Base-by-base conservation (phyloP, 2,113 vertebrate species). In the Fregata magnificens region DNA sequence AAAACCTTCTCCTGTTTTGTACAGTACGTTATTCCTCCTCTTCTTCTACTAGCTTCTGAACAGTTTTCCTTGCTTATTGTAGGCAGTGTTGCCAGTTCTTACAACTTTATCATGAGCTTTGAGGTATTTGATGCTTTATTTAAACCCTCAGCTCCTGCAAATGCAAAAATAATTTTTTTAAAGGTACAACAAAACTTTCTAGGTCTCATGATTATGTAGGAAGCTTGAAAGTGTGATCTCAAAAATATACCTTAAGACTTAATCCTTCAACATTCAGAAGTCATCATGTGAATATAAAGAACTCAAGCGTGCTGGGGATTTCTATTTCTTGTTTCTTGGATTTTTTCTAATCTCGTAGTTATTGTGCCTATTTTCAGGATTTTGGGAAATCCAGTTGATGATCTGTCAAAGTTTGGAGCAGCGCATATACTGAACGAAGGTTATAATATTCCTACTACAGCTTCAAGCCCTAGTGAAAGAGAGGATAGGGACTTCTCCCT, bases 51-150 rank as follows among this genome's bases (percentile, higher is more conserved):
- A 45, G 22, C 66, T 88, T 85, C 82, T 80, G 50, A 82, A 69
- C 32, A 47, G 21, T 65, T 93, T 88, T 91, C 9, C 58, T 36
- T 85, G 61, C 45, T 94, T 93, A 20, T 90, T 79, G 72, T 31
- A 92, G 18, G 69, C 76, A 73, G 13, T 47, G 36, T 65, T 90
- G 44, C 70, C 55, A 66, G 42, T 80, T 80, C 71, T 81, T 86
- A 82, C 40, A 82, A 77, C 79, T 95, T 87, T 52, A 58, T 94
- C 40, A 11, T 58, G 49, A 91, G 87, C 44, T 89, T 94, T 0
- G 2, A 49, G 52, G 40, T 96, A 80, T 87, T 90, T 94, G 71
- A 96, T 97, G 90, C 90, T 96, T 94, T 95, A 92, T 94, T 95
- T 93, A 95, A 95, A 90, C 29, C 53, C 67, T 80, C 50, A 71